phyloP scores from a whole-genome alignment of 2,113 vertebrate genomes.

The Synodontis membranacea region DNA sequence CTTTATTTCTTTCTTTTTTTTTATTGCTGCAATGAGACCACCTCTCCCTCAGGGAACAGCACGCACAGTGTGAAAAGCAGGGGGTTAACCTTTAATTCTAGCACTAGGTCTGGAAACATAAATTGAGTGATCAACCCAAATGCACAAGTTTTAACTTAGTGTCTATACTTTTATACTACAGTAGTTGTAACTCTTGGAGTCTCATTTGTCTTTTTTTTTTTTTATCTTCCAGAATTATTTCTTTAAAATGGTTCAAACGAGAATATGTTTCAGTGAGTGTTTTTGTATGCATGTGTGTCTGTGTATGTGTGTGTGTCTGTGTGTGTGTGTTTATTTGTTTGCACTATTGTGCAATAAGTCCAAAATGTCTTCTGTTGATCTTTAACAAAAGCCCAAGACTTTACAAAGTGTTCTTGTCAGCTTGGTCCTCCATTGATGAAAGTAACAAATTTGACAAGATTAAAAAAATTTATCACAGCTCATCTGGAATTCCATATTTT shows the following conservation, averaged over 20 bases:
- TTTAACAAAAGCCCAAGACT: constrained; percentile 92
- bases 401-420: constrained; percentile 94
- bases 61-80: constrained; percentile 96
- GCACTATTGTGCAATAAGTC: constrained; percentile 57
- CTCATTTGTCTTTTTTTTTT: constrained; percentile 74
- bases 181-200: constrained; percentile 99
- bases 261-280: constrained; percentile 61
- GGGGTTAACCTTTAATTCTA: constrained; percentile 91
- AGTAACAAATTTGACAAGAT: constrained; percentile 90
- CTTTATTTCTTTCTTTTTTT: constrained; percentile 60
- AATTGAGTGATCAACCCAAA: constrained; percentile 97
- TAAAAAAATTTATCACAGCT: constrained; percentile 93
- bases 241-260: constrained; percentile 66
- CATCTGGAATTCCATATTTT: constrained; percentile 91
- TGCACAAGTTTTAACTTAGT: constrained; percentile 99
- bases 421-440: constrained; percentile 98
- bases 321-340: constrained; percentile 50
- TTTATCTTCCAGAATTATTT: constrained; percentile 81
- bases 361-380: constrained; percentile 82
- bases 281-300: constrained; percentile 56
- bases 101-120: constrained; percentile 98
- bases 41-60: constrained; percentile 97
- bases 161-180: constrained; percentile 99
- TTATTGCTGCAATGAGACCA: constrained; percentile 89
- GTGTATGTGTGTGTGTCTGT: constrained; percentile 37